Evolutionary conservation across 2,888 invertebrate species (phyloP), one percentile per base, ranked within the genome.

Genomic region (Micropterix aruncella): DNA sequence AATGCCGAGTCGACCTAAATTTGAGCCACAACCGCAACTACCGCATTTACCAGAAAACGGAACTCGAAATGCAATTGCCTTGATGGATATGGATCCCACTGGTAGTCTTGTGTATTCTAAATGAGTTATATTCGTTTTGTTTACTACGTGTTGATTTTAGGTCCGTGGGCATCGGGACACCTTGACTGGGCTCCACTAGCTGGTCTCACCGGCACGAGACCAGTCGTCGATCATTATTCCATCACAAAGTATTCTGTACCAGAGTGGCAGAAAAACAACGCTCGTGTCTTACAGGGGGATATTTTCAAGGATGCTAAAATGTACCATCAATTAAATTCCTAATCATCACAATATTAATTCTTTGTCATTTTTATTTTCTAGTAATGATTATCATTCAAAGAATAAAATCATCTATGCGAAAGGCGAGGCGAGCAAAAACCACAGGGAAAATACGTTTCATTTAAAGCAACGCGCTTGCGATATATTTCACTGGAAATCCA

Each of bases 181-280:
- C 66, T 81, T 1, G 80, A 83, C 59, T 86, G 82, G 79, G 79
- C 79, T 14, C 83, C 85, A 0, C 65, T 77, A 54, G 77, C 77
- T 0, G 85, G 83, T 1, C 67, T 79, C 27, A 84, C 84, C 0
- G 86, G 86, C 3, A 77, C 83, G 0, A 65, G 85, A 46, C 86
- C 86, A 0, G 79, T 86, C 1, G 83, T 82, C 2, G 84, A 86
- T 61, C 81, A 80, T 52, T 86, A 86, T 57, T 83, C 85, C 1
- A 79, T 86, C 40, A 81, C 85, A 0, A 70, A 79, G 50, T 83
- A 75, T 53, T 83, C 81, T 46, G 77, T 80, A 2, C 78, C 77
- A 2, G 81, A 85, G 58, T 88, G 87, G 87, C 70, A 83, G 19
- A 61, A 68, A 18, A 68, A 74, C 48, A 80, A 80, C 52, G 58